Evolutionary conservation across 2,888 invertebrate genomes (phyloP), one percentile per base, ranked within the genome.

Genomic region (Ophraella communa): DNA sequence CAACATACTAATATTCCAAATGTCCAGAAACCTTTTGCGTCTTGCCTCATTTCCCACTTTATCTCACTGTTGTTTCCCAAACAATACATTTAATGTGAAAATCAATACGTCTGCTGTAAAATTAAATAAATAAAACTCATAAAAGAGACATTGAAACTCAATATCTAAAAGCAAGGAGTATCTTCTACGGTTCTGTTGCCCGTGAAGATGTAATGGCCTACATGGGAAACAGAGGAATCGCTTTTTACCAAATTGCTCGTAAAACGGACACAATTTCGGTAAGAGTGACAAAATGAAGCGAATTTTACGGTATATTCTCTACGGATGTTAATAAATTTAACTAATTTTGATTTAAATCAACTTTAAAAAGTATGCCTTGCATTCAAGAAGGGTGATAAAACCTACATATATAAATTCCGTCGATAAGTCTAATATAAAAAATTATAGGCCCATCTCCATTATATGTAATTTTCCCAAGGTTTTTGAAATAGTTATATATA

Each of bases 241-340:
- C 56, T 62, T 67, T 56, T 44, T 35, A 42, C 57, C 51, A 56
- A 67, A 62, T 62, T 62, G 60, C 56, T 59, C 67, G 59, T 62
- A 66, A 66, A 66, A 63, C 39, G 62, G 60, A 63, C 58, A 65
- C 65, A 57, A 65, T 56, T 65, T 65, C 52, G 49, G 61, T 52
- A 27, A 64, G 45, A 58, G 65, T 53, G 58, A 24, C 17, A 52
- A 60, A 60, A 53, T 60, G 44, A 44, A 53, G 52, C 44, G 44
- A 60, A 60, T 33, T 60, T 60, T 53, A 60, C 44, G 52, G 51
- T 49, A 21, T 27, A 18, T 24, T 24, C 11, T 5, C 8, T 7
- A 14, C 4, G 11, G 14, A 8, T 51, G 49, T 24, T 51, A 18
- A 60, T 60, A 60, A 44, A 44, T 53, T 39, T 11, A 20, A 20